Conservation (phyloP, 2,797 vertebrate genomes). For the Otus scops region DNA sequence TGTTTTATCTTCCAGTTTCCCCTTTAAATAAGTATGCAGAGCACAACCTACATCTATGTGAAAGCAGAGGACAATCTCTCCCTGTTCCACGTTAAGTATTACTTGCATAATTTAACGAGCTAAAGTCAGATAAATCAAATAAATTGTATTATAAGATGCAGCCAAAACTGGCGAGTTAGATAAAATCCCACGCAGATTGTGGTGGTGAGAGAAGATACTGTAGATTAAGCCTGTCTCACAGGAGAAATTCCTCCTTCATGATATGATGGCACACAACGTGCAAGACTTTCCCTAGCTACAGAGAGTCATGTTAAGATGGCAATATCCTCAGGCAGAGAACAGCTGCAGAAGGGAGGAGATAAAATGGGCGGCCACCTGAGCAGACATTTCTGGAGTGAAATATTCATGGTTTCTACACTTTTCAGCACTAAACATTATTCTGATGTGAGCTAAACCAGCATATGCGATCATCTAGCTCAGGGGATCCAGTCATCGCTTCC, state of each 20-base stretch:
- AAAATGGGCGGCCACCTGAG: not conserved
- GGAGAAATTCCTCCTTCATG: not conserved
- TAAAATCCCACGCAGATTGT: not conserved
- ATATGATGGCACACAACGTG: rapidly evolving
- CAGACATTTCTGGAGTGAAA: not conserved
- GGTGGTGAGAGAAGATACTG: rapidly evolving
- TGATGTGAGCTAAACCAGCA: not conserved
- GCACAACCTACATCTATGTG: not conserved
- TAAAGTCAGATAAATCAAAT: not conserved
- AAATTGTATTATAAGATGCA: not conserved
- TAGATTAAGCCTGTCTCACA: not conserved
- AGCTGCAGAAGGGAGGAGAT: not conserved
- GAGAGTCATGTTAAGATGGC: rapidly evolving
- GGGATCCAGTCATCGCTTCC: not conserved
- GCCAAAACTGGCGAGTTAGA: not conserved
- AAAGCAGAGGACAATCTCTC: no score
- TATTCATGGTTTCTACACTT: not conserved
- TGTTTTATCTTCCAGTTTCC: not conserved
- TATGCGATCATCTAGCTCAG: not conserved
- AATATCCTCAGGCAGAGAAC: not conserved
- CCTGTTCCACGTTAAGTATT: not conserved
- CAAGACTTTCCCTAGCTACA: not conserved
- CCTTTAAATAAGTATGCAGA: not conserved
- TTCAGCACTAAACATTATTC: not conserved
- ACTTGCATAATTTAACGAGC: not conserved